These are phyloP conservation scores for Drosophila nannoptera DNA, from an alignment of 1,140 invertebrate species.

Conservation along the genomic window DNA sequence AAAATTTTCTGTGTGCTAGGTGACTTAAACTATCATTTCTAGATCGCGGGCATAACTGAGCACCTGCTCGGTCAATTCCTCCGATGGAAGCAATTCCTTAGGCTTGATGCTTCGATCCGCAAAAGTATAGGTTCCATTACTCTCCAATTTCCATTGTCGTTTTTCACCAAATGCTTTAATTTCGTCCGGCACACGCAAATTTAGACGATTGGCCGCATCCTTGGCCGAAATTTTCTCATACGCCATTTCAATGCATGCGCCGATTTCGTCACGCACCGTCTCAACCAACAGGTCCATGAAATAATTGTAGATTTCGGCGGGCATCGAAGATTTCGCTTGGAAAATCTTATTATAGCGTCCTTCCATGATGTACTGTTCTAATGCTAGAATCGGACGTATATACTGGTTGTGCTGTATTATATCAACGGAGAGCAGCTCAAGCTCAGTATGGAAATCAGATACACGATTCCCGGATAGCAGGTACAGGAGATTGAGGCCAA, in stretches of 20 bases:
- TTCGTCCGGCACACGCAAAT: conserved; percentile 88
- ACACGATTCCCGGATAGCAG: conserved; percentile 97
- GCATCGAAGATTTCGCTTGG: conserved; percentile 89
- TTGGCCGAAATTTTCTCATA: conserved; percentile 93
- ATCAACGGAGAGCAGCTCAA: conserved; percentile 96
- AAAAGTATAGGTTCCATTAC: conserved; percentile 91
- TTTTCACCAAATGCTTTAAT: conserved; percentile 90
- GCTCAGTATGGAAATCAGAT: conserved; percentile 98
- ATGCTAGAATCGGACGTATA: conserved; percentile 94
- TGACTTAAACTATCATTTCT: conserved; percentile 97
- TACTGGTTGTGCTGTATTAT: conserved; percentile 96
- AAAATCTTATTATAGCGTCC: conserved; percentile 97
- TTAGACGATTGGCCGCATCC: conserved; percentile 94
- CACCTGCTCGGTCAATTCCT: conserved; percentile 93
- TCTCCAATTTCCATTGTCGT: conserved; percentile 88
- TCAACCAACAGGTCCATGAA: conserved; percentile 98
- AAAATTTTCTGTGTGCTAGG: conserved; percentile 5
- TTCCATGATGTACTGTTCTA: conserved; percentile 99
- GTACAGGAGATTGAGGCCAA: conserved; percentile 97
- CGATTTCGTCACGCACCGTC: conserved; percentile 97
- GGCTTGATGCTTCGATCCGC: conserved; percentile 84
- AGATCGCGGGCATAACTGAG: conserved; percentile 98
- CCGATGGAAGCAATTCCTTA: conserved; percentile 91
- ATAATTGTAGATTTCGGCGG: conserved; percentile 95
- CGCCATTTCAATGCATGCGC: conserved; percentile 96